These are phyloP conservation scores for Chaenogobius annularis DNA, from an alignment of 2,113 vertebrate genomes.

Conservation along the genomic window DNA sequence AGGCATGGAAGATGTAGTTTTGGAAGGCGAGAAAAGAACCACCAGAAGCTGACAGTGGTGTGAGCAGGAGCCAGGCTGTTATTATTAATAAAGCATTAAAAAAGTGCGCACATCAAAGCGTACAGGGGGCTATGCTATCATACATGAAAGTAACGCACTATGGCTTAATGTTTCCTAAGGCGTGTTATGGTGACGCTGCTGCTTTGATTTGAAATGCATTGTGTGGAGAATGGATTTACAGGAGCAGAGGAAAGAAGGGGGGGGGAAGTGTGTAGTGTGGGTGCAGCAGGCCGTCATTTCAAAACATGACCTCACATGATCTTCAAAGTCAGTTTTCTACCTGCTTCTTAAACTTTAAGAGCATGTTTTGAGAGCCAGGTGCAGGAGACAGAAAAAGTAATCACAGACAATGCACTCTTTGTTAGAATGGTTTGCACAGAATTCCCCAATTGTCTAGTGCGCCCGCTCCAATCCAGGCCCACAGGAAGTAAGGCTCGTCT, in stretches of 20 bases:
- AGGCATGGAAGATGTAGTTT: slow-evolving; percentile 52
- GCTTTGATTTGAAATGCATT: slow-evolving; percentile 83
- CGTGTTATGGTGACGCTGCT: slow-evolving; percentile 74
- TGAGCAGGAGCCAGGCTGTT: slow-evolving; percentile 70
- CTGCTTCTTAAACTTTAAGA: slow-evolving; percentile 50
- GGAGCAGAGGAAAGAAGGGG: slow-evolving; percentile 56
- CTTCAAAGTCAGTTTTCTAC: slow-evolving; percentile 77
- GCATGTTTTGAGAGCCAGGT: slow-evolving; percentile 1
- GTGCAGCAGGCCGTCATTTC: slow-evolving; percentile 73
- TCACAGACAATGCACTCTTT: slow-evolving; percentile 4
- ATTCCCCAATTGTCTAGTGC: slow-evolving; percentile 27
- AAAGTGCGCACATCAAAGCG: slow-evolving; percentile 80
- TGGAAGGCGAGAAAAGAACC: slow-evolving; percentile 52
- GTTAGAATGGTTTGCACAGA: slow-evolving; percentile 26
- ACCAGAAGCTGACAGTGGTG: slow-evolving; percentile 59
- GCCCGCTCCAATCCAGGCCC: slow-evolving; percentile 34
- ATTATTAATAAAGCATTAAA: slow-evolving; percentile 81
- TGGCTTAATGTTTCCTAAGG: slow-evolving; percentile 83
- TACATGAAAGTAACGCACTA: slow-evolving; percentile 82
- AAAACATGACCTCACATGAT: slow-evolving; percentile 76
- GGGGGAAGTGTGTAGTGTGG: slow-evolving; percentile 37
- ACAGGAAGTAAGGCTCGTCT: slow-evolving; percentile 54
- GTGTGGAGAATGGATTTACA: slow-evolving; percentile 83
- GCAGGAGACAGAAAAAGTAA: slow-evolving; percentile 24
- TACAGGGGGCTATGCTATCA: slow-evolving; percentile 75